Evolutionary conservation across 2,888 invertebrate genomes (phyloP).

Genomic region (Nasonia oneida): DNA sequence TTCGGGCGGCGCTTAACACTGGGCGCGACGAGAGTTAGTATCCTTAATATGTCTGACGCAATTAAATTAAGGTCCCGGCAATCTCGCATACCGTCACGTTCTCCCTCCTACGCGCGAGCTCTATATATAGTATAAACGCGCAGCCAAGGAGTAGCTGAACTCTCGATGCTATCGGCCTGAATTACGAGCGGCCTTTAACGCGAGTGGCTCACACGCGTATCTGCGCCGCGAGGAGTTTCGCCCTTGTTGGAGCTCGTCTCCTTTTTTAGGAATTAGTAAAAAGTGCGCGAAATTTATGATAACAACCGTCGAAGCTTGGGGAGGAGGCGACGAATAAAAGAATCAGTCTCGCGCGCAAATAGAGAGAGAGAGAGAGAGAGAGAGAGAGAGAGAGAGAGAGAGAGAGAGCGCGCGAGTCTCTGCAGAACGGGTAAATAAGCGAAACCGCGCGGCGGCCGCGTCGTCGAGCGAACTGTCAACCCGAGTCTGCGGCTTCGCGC

Average conservation of each 20-base stretch:
- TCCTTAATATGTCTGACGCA: slow-evolving; percentile 72
- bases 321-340: neutral
- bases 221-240: neutral
- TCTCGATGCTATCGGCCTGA: slow-evolving; percentile 34
- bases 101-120: neutral
- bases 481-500: slow-evolving; percentile 27
- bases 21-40: slow-evolving; percentile 67
- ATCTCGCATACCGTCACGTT: slow-evolving; percentile 69
- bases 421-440: slow-evolving; percentile 27
- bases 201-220: neutral
- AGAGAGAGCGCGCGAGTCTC: neutral
- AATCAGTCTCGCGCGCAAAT: neutral
- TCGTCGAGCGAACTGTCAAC: slow-evolving; percentile 29
- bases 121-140: neutral
- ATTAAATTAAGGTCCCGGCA: slow-evolving; percentile 71
- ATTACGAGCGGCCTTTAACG: slow-evolving; percentile 11
- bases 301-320: neutral
- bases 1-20: slow-evolving; percentile 68
- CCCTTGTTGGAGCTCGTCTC: too few relatives aligned
- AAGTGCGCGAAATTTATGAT: too few relatives aligned
- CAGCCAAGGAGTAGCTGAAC: neutral
- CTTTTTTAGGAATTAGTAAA: too few relatives aligned
- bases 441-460: neutral
- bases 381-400: neutral
- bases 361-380: neutral